These are phyloP conservation scores for Junco hyemalis DNA, from an alignment of 2,113 vertebrate genomes.

Conservation along the genomic window DNA sequence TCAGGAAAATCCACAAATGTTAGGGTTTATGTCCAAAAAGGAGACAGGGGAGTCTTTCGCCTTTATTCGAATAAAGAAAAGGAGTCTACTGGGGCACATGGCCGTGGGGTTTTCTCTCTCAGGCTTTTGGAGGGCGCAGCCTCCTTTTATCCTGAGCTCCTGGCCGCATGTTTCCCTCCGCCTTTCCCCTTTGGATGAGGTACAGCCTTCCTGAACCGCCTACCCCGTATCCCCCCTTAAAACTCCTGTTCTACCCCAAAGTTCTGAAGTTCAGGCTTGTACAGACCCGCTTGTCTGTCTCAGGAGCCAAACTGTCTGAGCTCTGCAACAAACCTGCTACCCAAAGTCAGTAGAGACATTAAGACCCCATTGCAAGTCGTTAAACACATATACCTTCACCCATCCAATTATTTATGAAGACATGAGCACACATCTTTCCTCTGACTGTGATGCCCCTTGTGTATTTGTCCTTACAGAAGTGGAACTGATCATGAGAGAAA, in stretches of 20 bases:
- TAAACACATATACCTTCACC: neutral
- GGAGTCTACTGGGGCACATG: neutral
- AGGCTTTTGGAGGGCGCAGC: fast-evolving
- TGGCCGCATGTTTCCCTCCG: fast-evolving
- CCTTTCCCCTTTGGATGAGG: neutral
- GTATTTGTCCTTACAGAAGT: neutral
- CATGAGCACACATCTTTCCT: neutral
- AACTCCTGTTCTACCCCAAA: neutral
- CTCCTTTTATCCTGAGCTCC: neutral
- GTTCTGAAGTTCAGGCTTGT: neutral
- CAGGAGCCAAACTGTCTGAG: neutral
- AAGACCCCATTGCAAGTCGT: neutral
- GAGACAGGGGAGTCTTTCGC: neutral
- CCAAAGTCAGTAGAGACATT: too few relatives aligned
- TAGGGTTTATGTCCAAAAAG: neutral
- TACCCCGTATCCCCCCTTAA: neutral
- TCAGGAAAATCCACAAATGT: neutral
- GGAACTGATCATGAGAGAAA: neutral
- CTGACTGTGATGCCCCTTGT: neutral
- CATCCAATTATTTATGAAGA: neutral
- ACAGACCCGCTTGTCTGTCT: neutral
- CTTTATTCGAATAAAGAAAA: neutral
- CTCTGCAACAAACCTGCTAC: neutral
- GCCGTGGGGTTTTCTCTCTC: neutral
- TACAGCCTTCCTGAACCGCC: fast-evolving